Evolutionary conservation across 2,797 vertebrate species (phyloP).

Genomic region (Hypotaenidia okinawae): DNA sequence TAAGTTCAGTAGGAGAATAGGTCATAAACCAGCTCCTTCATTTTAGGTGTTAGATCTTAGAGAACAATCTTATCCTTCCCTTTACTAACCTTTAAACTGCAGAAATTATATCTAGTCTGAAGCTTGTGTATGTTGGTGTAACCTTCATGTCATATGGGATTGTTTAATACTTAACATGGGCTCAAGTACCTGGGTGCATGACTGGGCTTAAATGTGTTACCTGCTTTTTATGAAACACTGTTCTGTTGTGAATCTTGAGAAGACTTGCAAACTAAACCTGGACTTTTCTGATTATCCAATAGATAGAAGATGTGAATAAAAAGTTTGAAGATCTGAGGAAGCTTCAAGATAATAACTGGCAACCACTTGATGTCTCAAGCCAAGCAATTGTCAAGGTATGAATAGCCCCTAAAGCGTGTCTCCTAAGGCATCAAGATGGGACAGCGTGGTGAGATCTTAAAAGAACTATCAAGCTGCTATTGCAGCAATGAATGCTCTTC

Average conservation of each 20-base stretch:
- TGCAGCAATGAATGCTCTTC: neutral
- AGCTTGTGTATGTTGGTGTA: neutral
- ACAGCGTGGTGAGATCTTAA: neutral
- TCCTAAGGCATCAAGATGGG: neutral
- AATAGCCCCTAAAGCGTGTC: neutral
- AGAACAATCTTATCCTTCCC: neutral
- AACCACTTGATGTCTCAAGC: conserved; percentile 74
- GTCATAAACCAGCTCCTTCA: neutral
- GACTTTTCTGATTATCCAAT: neutral
- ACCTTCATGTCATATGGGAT: neutral
- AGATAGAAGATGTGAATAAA: conserved; percentile 90
- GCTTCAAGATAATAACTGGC: conserved; percentile 86
- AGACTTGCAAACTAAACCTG: neutral
- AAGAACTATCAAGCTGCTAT: neutral
- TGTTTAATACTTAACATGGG: neutral
- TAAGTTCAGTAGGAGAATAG: neutral
- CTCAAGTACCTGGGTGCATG: neutral
- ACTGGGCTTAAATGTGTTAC: neutral
- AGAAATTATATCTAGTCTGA: neutral
- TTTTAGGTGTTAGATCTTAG: neutral
- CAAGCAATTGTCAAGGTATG: conserved; percentile 84
- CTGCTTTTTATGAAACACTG: neutral
- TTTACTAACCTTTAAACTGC: neutral
- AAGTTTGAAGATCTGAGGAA: conserved; percentile 87
- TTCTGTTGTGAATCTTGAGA: neutral